Percentiles rank a stretch among this genome's conserved stretches.
phyloP scores from a whole-genome alignment of 2,113 vertebrate species.

The Trichechus manatus region DNA sequence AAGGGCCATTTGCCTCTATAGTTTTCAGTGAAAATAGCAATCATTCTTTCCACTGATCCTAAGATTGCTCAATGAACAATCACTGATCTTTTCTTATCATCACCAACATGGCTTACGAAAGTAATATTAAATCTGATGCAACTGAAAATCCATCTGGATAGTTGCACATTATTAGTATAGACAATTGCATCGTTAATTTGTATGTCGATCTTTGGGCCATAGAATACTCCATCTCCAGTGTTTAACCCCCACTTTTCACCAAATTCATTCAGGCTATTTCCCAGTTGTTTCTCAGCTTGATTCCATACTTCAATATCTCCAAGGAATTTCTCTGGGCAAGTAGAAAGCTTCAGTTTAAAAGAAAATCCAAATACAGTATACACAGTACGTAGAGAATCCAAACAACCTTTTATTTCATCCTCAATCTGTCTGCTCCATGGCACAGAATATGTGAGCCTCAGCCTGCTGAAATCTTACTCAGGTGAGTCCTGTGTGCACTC shows the following conservation, averaged over 20 bases:
- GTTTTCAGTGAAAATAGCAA: slow-evolving; percentile 98
- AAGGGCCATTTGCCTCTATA: slow-evolving; percentile 98
- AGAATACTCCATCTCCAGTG: slow-evolving; percentile 98
- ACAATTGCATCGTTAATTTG: slow-evolving; percentile 98
- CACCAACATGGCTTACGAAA: slow-evolving; percentile 96
- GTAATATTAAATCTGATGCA: slow-evolving; percentile 96
- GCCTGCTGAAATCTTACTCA: slow-evolving; percentile 98
- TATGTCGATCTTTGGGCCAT: slow-evolving; percentile 99
- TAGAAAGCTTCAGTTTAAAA: slow-evolving; percentile 98
- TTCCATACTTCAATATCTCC: slow-evolving; percentile 96
- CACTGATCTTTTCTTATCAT: slow-evolving; percentile 97
- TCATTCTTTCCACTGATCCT: slow-evolving; percentile 99
- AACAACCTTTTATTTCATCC: slow-evolving; percentile 96
- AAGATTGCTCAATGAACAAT: slow-evolving; percentile 98
- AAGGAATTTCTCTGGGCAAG: slow-evolving; percentile 97
- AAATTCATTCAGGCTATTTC: slow-evolving; percentile 97
- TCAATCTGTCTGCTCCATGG: slow-evolving; percentile 97
- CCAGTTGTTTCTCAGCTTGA: slow-evolving; percentile 98
- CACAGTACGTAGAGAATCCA: slow-evolving; percentile 95
- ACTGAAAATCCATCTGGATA: slow-evolving; percentile 97
- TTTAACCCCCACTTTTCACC: slow-evolving; percentile 98
- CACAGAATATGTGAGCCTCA: slow-evolving; percentile 98
- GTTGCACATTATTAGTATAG: slow-evolving; percentile 99
- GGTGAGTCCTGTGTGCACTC: slow-evolving; percentile 97
- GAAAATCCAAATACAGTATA: slow-evolving; percentile 97